Base-by-base conservation (phyloP, 1,140 invertebrate species). In the Trichogramma pretiosum region DNA sequence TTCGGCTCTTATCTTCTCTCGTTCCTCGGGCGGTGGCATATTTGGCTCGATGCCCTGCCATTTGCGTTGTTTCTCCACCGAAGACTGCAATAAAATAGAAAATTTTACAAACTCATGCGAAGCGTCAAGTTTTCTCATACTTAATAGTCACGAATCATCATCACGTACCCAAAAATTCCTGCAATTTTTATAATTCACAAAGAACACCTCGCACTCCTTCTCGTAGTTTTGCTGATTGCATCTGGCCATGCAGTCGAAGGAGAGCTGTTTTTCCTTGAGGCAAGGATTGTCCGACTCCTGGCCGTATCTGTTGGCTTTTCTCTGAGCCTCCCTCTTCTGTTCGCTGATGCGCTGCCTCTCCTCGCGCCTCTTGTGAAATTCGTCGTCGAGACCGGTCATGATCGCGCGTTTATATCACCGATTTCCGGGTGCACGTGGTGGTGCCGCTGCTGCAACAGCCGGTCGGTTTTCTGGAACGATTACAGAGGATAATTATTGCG, bases 1-100 rank as follows among this genome's bases (percentile, higher is more conserved):
- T 17, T 64, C 54, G 16, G 17, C 37, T 32, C 56, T 67, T 41
- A 68, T 55, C 50, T 59, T 59, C 23, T 34, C 30, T 39, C 64
- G 39, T 2, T 68, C 64, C 21, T 61, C 63, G 0, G 42, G 35
- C 7, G 24, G 17, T 16, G 66, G 65, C 3, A 68, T 8, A 7
- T 18, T 2, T 9, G 66, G 66, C 13, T 3, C 32, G 16, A 65
- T 56, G 14, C 42, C 46, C 11, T 53, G 16, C 0, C 0, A 4
- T 19, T 14, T 54, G 10, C 66, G 56, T 0, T 56, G 19, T 3
- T 0, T 0, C 11, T 40, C 19, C 13, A 67, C 41, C 0, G 8
- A 10, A 11, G 5, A 16, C 64, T 66, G 33, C 28, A 55, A 50
- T 19, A 44, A n/a, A 5, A 32, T 47, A 43, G 34, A 19, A 9